phyloP scores from a whole-genome alignment of 1,140 invertebrate species.

The Macrobrachium nipponense region DNA sequence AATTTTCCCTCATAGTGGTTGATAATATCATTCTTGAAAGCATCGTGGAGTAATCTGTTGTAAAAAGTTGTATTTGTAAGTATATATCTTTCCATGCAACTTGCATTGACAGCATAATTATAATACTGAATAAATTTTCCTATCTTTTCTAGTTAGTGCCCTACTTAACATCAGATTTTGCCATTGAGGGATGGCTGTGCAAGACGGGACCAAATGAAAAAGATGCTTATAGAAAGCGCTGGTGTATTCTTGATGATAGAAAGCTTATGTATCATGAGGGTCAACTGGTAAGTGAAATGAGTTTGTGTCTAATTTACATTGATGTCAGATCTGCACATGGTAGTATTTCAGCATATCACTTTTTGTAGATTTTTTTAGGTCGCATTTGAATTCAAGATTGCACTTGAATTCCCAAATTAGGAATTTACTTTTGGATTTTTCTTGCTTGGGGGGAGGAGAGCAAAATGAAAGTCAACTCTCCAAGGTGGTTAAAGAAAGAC shows the following conservation, averaged over 20 bases:
- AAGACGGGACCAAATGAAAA: conserved; percentile 84
- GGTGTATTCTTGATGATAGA: conserved; percentile 89
- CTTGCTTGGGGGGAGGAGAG: too few relatives aligned
- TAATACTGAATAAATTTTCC: neutral
- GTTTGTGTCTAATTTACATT: conserved; percentile 4
- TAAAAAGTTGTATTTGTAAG: neutral
- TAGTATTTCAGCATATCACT: neutral
- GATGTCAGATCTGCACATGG: neutral
- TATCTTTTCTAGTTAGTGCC: conserved; percentile 72
- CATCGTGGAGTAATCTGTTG: too few relatives aligned
- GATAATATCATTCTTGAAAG: neutral
- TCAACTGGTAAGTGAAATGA: conserved; percentile 74
- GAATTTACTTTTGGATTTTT: too few relatives aligned
- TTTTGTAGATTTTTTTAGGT: too few relatives aligned
- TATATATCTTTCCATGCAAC: neutral
- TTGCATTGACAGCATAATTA: neutral
- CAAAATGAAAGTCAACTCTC: too few relatives aligned
- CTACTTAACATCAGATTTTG: conserved; percentile 83
- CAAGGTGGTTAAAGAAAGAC: too few relatives aligned
- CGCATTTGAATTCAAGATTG: neutral
- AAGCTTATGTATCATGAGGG: conserved; percentile 93
- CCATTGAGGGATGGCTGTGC: conserved; percentile 85
- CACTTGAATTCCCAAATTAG: too few relatives aligned
- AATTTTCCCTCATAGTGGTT: neutral
- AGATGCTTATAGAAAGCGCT: conserved; percentile 85